Evolutionary conservation across 2,888 invertebrate species (phyloP).

Genomic region (Hirtodrosophila cameraria): DNA sequence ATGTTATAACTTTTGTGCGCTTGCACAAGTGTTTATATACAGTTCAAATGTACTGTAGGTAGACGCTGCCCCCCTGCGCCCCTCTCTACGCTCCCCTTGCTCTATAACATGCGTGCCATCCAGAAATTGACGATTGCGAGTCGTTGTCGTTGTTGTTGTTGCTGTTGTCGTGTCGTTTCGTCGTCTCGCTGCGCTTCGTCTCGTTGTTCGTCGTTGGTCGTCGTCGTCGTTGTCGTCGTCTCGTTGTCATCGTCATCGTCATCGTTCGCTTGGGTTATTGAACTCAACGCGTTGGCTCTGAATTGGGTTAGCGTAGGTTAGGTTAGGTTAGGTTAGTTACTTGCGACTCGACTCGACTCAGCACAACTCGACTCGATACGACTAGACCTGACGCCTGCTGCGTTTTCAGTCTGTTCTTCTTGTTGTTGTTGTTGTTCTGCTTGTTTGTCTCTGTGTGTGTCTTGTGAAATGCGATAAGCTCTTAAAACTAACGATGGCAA

Average conservation of each 20-base stretch:
- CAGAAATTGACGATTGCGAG: conserved; percentile 43
- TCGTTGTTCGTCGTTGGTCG: conserved; percentile 2
- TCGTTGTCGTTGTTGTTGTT: conserved; percentile 18
- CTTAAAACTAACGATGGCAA: conserved; percentile 48
- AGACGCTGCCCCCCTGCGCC: not conserved
- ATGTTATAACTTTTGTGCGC: conserved; percentile 45
- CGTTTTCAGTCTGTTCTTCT: conserved; percentile 15
- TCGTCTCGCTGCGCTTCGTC: not conserved
- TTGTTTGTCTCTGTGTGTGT: conserved; percentile 39
- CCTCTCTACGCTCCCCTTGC: no score
- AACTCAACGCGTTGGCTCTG: conserved; percentile 63
- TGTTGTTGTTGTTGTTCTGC: conserved; percentile 11
- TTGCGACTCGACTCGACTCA: conserved; percentile 21
- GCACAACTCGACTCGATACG: not conserved
- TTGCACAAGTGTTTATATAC: conserved; percentile 21
- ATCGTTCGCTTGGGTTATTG: conserved; percentile 62
- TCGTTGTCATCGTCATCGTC: conserved; percentile 9
- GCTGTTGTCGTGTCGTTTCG: conserved; percentile 11
- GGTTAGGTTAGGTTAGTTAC: conserved; percentile 62
- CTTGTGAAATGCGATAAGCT: conserved; percentile 66
- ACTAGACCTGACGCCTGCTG: conserved; percentile 30
- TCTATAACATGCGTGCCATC: conserved; percentile 10
- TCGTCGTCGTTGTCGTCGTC: conserved; percentile 9
- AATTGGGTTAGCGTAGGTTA: conserved; percentile 79
- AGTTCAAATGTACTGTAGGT: conserved; percentile 35